These are phyloP conservation scores for Platypus cylindrus DNA, from an alignment of 2,888 invertebrate genomes.

Conservation along the genomic window DNA sequence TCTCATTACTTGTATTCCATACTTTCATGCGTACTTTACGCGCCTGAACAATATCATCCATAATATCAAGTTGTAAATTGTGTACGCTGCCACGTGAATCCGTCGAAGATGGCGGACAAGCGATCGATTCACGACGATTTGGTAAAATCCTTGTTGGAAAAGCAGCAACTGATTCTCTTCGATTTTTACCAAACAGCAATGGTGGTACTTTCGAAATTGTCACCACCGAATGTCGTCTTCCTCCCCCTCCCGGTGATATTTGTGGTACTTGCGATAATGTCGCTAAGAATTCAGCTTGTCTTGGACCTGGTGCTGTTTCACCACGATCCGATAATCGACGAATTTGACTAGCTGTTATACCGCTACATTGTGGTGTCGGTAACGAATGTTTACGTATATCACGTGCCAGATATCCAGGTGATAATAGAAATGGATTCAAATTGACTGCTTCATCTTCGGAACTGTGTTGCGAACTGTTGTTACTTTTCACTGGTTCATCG, in stretches of 20 bases:
- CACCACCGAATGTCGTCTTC: conserved; percentile 73
- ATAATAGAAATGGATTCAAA: conserved; percentile 63
- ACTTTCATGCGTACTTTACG: conserved; percentile 73
- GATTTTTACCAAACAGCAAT: conserved; percentile 60
- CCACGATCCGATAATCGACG: conserved; percentile 69
- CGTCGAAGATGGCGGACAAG: conserved; percentile 56
- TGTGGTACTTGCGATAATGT: conserved; percentile 64
- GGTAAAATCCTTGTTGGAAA: conserved; percentile 45
- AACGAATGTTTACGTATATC: conserved; percentile 70
- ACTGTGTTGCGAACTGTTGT: conserved; percentile 48
- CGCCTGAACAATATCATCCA: conserved; percentile 78
- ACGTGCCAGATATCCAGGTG: conserved; percentile 61
- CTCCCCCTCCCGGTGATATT: conserved; percentile 64
- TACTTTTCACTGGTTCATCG: conserved; percentile 25
- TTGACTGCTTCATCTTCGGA: conserved; percentile 62
- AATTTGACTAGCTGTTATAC: conserved; percentile 79
- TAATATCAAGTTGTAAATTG: conserved; percentile 73
- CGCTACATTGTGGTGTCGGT: conserved; percentile 74
- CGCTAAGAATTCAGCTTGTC: conserved; percentile 71
- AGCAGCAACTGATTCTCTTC: conserved; percentile 72
- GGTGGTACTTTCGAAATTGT: conserved; percentile 74
- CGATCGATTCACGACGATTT: conserved; percentile 25
- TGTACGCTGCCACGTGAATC: conserved; percentile 64
- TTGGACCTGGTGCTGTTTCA: conserved; percentile 58
- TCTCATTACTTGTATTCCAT: conserved; percentile 68